A percentile compares a stretch with the other conserved stretches of the same genome.
These are phyloP conservation scores for Scortum barcoo DNA, from an alignment of 2,113 vertebrate species.

Conservation along the genomic window DNA sequence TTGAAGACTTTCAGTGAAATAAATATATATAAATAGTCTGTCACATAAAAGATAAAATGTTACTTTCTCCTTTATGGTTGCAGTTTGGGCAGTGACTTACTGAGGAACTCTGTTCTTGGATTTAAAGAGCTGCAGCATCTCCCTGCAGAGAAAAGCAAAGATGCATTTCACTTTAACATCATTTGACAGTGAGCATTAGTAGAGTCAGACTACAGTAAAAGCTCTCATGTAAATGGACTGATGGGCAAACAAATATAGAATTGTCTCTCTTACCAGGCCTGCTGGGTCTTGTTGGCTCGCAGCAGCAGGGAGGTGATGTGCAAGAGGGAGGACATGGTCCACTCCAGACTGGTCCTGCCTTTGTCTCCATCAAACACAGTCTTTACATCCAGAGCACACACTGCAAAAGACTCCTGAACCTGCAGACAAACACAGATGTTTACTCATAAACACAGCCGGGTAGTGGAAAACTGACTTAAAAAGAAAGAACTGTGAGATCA, in stretches of 20 bases:
- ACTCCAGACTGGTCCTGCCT: conserved; percentile 56
- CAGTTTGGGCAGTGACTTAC: conserved; percentile 80
- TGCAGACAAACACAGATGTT: conserved; percentile 60
- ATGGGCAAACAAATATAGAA: background rate
- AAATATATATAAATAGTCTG: background rate
- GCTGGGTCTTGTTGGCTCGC: conserved; percentile 82
- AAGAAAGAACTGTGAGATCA: background rate
- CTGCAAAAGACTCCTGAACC: conserved; percentile 89
- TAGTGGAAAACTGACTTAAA: background rate
- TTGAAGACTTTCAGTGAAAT: background rate
- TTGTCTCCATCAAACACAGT: conserved; percentile 50
- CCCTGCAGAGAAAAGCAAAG: conserved; percentile 79
- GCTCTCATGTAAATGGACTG: background rate
- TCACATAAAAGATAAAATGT: background rate
- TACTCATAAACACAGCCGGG: background rate
- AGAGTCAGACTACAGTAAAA: conserved; percentile 4
- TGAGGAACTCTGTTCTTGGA: conserved; percentile 87
- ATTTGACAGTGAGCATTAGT: background rate
- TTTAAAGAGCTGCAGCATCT: conserved; percentile 87
- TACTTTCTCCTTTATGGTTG: background rate
- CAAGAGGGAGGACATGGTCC: conserved; percentile 81
- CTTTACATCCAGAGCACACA: conserved; percentile 89
- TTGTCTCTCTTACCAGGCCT: conserved; percentile 87
- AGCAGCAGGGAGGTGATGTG: conserved; percentile 83
- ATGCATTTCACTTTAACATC: background rate